Evolutionary conservation across 1,140 invertebrate species (phyloP).

Genomic region (Leptinotarsa texana): DNA sequence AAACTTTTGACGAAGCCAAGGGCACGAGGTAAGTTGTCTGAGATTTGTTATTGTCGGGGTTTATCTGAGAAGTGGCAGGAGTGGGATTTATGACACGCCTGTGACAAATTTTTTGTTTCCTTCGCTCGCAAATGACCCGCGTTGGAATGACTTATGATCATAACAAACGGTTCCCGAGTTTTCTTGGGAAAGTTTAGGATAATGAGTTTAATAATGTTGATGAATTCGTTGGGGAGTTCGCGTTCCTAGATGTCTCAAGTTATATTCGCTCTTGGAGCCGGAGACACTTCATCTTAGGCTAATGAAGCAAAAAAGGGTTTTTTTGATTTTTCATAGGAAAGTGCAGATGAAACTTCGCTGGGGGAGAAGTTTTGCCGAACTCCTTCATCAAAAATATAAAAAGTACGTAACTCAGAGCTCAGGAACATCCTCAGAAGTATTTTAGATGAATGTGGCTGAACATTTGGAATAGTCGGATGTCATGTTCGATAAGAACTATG

Average conservation of each 20-base stretch:
- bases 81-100: not conserved
- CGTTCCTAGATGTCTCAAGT: not conserved
- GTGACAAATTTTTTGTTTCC: not conserved
- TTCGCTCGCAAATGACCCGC: not conserved
- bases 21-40: slow-evolving; percentile 74
- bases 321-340: too few species aligned
- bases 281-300: too few species aligned
- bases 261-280: too few species aligned
- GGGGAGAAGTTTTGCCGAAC: too few species aligned
- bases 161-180: not conserved
- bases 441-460: too few species aligned
- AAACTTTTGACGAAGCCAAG: slow-evolving; percentile 81
- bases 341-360: too few species aligned
- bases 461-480: too few species aligned
- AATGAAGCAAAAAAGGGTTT: too few species aligned
- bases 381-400: too few species aligned
- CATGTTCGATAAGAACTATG: too few species aligned
- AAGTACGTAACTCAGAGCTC: too few species aligned
- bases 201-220: not conserved
- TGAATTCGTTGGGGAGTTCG: not conserved
- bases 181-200: not conserved
- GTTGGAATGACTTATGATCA: not conserved
- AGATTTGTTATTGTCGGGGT: not conserved
- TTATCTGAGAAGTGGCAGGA: not conserved
- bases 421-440: too few species aligned